Evolutionary conservation across 2,888 invertebrate genomes (phyloP).

Genomic region (Amaurobius ferox): DNA sequence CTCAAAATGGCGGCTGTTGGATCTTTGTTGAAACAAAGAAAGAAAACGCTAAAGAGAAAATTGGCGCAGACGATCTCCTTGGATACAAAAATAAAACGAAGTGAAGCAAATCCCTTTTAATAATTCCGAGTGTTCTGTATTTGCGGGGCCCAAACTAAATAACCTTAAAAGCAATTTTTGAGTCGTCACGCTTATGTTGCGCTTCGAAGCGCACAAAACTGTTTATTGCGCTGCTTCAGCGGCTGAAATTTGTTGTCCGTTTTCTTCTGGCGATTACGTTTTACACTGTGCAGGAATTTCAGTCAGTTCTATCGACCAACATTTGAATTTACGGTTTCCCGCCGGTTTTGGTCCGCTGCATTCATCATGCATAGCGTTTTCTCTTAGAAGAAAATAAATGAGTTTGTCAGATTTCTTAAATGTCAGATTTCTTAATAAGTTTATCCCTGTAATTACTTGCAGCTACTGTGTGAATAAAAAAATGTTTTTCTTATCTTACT

Average conservation of each 20-base stretch:
- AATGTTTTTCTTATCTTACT: too few species aligned
- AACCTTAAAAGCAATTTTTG: conserved; percentile 49
- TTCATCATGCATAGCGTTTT: not conserved
- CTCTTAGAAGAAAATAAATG: not conserved
- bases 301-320: not conserved
- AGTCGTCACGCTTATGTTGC: conserved; percentile 33
- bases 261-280: conserved; percentile 28
- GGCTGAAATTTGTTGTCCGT: conserved; percentile 36
- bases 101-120: conserved; percentile 36
- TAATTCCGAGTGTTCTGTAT: not conserved
- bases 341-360: not conserved
- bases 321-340: conserved; percentile 12
- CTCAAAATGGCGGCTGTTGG: too few species aligned
- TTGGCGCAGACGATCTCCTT: not conserved
- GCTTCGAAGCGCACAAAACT: conserved; percentile 29
- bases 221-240: conserved; percentile 16
- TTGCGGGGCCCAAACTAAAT: conserved; percentile 19
- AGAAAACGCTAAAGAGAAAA: not conserved
- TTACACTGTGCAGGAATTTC: conserved; percentile 21
- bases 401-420: too few species aligned
- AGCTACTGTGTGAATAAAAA: too few species aligned
- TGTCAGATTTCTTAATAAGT: too few species aligned
- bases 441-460: too few species aligned
- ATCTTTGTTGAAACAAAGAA: not conserved
- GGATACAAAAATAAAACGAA: not conserved